These are phyloP conservation scores for Microctenopoma stevenorrisi DNA, from an alignment of 2,797 vertebrate species.

Conservation along the genomic window DNA sequence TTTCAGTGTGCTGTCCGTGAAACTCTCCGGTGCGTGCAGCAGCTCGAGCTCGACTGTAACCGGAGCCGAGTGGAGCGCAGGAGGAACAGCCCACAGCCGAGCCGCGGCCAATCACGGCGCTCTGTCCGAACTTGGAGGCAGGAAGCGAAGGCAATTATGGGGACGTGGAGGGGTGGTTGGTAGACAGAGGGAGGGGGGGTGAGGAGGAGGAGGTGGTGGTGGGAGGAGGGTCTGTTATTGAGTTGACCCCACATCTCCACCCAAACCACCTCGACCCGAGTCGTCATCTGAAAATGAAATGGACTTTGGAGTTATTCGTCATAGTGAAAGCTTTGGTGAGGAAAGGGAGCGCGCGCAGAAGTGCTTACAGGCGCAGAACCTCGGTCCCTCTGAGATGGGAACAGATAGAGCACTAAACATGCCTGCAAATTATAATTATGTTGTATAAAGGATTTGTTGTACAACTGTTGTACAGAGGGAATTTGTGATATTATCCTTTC, in stretches of 20 bases:
- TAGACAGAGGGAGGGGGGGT: not conserved
- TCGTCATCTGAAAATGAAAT: slow-evolving; percentile 72
- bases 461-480: not conserved
- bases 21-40: slow-evolving; percentile 60
- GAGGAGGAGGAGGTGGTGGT: no score
- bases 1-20: slow-evolving; percentile 11
- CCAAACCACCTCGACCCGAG: slow-evolving; percentile 31
- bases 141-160: slow-evolving; percentile 73
- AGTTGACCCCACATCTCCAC: slow-evolving; percentile 55
- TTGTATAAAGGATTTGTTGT: not conserved
- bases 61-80: slow-evolving; percentile 65
- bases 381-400: slow-evolving; percentile 40
- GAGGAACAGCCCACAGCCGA: slow-evolving; percentile 67
- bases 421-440: slow-evolving; percentile 20
- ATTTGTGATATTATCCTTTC: slow-evolving; percentile 20
- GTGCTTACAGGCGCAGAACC: slow-evolving; percentile 52
- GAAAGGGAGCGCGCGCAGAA: slow-evolving; percentile 43
- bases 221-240: slow-evolving; percentile 50
- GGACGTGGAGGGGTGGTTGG: slow-evolving; percentile 65
- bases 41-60: slow-evolving; percentile 77
- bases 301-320: slow-evolving; percentile 76
- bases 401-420: slow-evolving; percentile 36
- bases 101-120: slow-evolving; percentile 77
- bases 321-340: slow-evolving; percentile 45
- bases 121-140: slow-evolving; percentile 72